phyloP scores from a whole-genome alignment of 1,140 invertebrate genomes.

The Scylla paramamosain region DNA sequence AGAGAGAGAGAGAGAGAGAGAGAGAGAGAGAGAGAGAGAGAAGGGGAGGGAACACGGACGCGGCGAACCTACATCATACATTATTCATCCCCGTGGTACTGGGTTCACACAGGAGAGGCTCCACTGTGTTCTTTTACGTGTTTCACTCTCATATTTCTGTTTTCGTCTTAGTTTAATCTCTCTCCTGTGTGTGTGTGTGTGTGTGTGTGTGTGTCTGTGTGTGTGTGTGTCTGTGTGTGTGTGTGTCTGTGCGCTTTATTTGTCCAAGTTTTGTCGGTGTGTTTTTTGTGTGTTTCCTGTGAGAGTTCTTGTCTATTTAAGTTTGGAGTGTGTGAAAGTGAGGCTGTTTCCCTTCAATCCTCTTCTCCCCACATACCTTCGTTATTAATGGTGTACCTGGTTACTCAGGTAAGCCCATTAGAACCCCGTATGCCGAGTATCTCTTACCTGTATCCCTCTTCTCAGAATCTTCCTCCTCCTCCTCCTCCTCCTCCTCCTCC shows the following conservation, averaged over 20 bases:
- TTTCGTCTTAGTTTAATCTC: not conserved
- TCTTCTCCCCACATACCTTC: no score
- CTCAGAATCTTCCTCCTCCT: not conserved
- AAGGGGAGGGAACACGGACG: not conserved
- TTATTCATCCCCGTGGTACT: not conserved
- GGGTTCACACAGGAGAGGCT: not conserved
- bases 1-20: not conserved
- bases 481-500: not conserved
- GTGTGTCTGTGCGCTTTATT: no score
- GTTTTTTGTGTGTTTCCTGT: no score
- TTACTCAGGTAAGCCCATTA: no score
- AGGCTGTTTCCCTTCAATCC: no score
- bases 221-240: no score
- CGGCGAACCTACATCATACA: not conserved
- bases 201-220: no score
- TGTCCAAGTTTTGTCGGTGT: no score
- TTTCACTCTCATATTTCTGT: not conserved
- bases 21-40: not conserved
- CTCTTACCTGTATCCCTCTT: not conserved
- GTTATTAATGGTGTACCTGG: no score
- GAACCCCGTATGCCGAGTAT: not conserved
- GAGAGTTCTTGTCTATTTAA: no score
- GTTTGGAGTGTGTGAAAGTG: no score
- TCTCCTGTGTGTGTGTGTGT: no score
- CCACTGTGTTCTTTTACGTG: not conserved